Base-by-base conservation (phyloP, 2,888 invertebrate species). In the Panopea generosa region DNA sequence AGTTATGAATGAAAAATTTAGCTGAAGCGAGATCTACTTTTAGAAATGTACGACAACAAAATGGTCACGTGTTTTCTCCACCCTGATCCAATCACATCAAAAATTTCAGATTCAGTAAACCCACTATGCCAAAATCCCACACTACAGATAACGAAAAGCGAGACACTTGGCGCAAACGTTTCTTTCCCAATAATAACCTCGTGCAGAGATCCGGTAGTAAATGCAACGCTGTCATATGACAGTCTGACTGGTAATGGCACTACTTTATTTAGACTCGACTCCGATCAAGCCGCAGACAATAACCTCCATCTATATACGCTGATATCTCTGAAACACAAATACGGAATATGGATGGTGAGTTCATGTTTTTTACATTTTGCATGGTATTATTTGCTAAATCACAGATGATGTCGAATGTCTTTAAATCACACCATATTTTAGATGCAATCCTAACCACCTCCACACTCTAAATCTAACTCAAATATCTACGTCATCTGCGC, bases 271-370 rank as follows among this genome's bases (percentile, higher is more conserved):
- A 57, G 59, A 29, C 29, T 20, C 2, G 24, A 29, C 24, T 18
- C 40, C 50, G 20, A 45, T 3, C 9, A 16, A 4, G 22, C 9
- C 22, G 6, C 38, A 3, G 47, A 26, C 49, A 53, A 24, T 14
- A 40, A 59, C 24, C 4, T 26, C 6, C 7, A 24, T 18, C 22
- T 80, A 16, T 80, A 75, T 50, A 75, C 79, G 16, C 22, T 1
- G 6, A 27, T 2, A 2, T 20, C 49, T 16, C 60, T 80, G 24
- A 62, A 73, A 49, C 56, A 66, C 47, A 18, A 59, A 18, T 66
- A 72, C 50, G 79, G 75, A 6, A 55, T n/a, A 9, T 80, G 69
- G 66, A 43, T 40, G 74, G 78, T 78, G 50, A 40, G 62, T 20
- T 33, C n/a, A n/a, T n/a, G n/a, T n/a, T n/a, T n/a, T n/a, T n/a